Percentiles rank a stretch among this genome's conserved stretches.
phyloP scores from a whole-genome alignment of 2,113 vertebrate species.

The Cynoglossus semilaevis region DNA sequence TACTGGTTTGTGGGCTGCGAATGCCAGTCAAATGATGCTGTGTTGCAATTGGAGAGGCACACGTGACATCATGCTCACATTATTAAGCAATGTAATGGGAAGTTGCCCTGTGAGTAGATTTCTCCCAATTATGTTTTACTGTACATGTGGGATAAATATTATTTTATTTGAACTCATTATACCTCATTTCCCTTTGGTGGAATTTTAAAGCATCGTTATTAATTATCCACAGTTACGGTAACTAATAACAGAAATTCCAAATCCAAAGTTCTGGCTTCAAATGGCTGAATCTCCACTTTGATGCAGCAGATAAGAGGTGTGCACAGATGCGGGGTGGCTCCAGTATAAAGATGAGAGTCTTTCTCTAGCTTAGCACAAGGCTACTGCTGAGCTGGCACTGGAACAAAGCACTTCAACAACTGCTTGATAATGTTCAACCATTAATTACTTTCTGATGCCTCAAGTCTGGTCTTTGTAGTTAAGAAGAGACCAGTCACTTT shows the following conservation, averaged over 20 bases:
- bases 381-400: conserved; percentile 54
- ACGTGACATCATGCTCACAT: conserved; percentile 40
- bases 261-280: neutral
- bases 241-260: conserved; percentile 16
- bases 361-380: conserved; percentile 41
- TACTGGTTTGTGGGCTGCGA: conserved; percentile 46
- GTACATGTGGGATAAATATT: neutral
- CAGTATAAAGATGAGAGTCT: conserved; percentile 32
- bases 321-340: conserved; percentile 40
- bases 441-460: conserved; percentile 70
- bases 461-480: conserved; percentile 53
- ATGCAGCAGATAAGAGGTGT: conserved; percentile 35
- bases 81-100: conserved; percentile 9
- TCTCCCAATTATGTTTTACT: neutral
- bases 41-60: conserved; percentile 32
- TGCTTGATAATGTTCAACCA: conserved; percentile 69
- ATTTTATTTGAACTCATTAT: conserved; percentile 18
- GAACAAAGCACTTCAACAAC: conserved; percentile 67
- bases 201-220: too few species aligned
- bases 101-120: conserved; percentile 6
- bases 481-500: conserved; percentile 32
- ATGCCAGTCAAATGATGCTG: conserved; percentile 44
- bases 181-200: too few species aligned
- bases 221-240: neutral
- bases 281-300: conserved; percentile 13